Evolutionary conservation across 2,113 vertebrate genomes (phyloP).

Genomic region (Syngnathus floridae): DNA sequence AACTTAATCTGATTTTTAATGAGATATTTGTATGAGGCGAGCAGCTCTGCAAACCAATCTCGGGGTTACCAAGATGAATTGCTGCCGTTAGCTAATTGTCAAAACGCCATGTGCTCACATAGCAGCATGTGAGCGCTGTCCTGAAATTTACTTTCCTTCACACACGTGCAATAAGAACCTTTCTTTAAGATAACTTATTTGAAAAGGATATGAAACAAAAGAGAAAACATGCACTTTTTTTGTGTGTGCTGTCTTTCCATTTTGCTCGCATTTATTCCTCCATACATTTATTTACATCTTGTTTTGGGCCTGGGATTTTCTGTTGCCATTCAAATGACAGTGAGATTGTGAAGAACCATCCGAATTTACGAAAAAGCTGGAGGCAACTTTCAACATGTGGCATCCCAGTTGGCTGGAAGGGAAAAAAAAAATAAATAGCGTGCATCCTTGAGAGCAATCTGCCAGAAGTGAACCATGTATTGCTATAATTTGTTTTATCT

Average conservation of each 20-base stretch:
- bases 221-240: constrained; percentile 35
- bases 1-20: constrained; percentile 63
- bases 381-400: constrained; percentile 14
- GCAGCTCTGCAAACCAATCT: constrained; percentile 41
- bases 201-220: constrained; percentile 24
- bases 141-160: constrained; percentile 40
- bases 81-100: constrained; percentile 61
- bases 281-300: constrained; percentile 49
- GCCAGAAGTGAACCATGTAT: constrained; percentile 2
- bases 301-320: constrained; percentile 42
- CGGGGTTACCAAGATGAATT: constrained; percentile 45
- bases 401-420: constrained; percentile 2
- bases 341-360: constrained; percentile 28
- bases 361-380: constrained; percentile 27
- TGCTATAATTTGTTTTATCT: constrained; percentile 11
- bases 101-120: constrained; percentile 27
- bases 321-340: constrained; percentile 45
- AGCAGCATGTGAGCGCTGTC: constrained; percentile 34
- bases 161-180: constrained; percentile 52
- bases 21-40: constrained; percentile 46
- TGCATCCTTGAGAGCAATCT: neutral
- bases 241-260: constrained; percentile 39
- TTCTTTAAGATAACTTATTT: constrained; percentile 52
- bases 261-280: constrained; percentile 32
- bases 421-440: constrained; percentile 3